Base-by-base conservation (phyloP, 2,113 vertebrate genomes). In the Xerus inauris region DNA sequence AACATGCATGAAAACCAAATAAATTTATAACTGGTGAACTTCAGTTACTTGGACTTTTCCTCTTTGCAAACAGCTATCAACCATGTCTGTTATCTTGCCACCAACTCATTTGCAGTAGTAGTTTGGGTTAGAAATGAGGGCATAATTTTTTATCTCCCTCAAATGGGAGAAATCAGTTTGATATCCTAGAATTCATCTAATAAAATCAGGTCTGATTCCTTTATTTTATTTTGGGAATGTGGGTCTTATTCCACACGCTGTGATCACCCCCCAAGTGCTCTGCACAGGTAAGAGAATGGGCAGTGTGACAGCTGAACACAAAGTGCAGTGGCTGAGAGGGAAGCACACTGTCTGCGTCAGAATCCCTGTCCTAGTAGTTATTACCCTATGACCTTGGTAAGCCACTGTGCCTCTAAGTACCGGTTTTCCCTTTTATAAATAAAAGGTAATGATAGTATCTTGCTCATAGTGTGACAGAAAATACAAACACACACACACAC, bases 141-240 rank as follows among this genome's bases (percentile, higher is more conserved):
- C 2, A 32, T 76, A 38, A 64, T 30, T 65, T 42, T 71, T 38
- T 38, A 59, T 86, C 79, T 54, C 16, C 24, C 26, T 69, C 3
- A 0, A 80, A 87, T 42, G 26, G 28, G 8, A 80, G 32, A 96
- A 49, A 87, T 71, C 1, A 65, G 38, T 49, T 38, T 95, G 87
- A 1, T 2, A 40, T 85, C 10, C 82, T 26, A 88, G 8, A 87
- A 80, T 17, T 67, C 57, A 85, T 42, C 77, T 59, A 90, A 86
- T 85, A 75, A 86, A 95, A 83, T 79, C 38, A 92, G 4, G 16
- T 72, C 42, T 86, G 11, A 73, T 73, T 91, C 45, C 14, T 69
- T 49, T 4, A 45, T 80, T 54, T 59, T 10, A 0, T n/a, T 64
- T 45, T 49, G 49, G 64, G 45, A 87, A 75, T 14, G 30, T 45